Conservation (phyloP, 2,888 invertebrate species). For the Thereva nobilitata region DNA sequence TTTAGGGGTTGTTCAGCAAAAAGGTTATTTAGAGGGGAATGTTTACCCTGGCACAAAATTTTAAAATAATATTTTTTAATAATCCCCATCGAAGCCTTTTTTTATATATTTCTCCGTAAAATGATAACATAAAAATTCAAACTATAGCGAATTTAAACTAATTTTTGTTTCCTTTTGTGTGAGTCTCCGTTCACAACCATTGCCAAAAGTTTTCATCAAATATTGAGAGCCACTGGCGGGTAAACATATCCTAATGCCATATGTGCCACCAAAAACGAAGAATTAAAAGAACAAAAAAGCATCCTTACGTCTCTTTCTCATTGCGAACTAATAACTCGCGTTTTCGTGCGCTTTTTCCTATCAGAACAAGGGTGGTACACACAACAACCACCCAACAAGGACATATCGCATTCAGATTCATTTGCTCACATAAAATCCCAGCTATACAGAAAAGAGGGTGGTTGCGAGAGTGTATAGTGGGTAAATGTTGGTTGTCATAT, state of each 20-base stretch:
- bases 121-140: too few relatives aligned
- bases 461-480: neutral
- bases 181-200: too few relatives aligned
- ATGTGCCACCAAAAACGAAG: slow-evolving; percentile 12
- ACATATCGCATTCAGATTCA: neutral
- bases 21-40: too few relatives aligned
- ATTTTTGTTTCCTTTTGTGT: too few relatives aligned
- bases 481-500: slow-evolving; percentile 13
- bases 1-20: too few relatives aligned
- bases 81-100: too few relatives aligned
- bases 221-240: slow-evolving; percentile 30
- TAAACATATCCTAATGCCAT: neutral
- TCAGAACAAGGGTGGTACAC: slow-evolving; percentile 8
- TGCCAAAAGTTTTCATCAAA: too few relatives aligned
- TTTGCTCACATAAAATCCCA: too few relatives aligned
- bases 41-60: too few relatives aligned
- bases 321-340: slow-evolving; percentile 26
- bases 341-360: slow-evolving; percentile 29
- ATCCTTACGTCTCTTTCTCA: slow-evolving; percentile 27
- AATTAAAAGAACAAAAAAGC: slow-evolving; percentile 2
- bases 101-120: too few relatives aligned
- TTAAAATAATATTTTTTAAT: too few relatives aligned
- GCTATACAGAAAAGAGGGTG: slow-evolving; percentile 1
- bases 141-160: too few relatives aligned
- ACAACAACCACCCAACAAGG: neutral